Evolutionary conservation across 2,888 invertebrate species (phyloP).

Genomic region (Ophion obscuratus): DNA sequence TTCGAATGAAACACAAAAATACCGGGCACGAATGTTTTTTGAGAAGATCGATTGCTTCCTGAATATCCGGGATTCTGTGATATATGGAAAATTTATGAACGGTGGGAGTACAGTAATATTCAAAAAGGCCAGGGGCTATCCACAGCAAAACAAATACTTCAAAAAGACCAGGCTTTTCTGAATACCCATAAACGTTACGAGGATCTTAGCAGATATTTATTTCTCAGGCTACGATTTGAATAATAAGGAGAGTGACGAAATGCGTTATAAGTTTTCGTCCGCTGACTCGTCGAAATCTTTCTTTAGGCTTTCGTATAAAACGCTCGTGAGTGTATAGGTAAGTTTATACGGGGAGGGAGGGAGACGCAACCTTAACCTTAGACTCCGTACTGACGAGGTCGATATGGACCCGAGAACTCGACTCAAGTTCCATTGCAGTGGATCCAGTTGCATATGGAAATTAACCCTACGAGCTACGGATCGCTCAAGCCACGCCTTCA

Average conservation of each 20-base stretch:
- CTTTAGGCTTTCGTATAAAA: not conserved
- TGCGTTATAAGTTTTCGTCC: not conserved
- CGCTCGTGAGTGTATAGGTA: not conserved
- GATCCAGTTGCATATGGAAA: constrained; percentile 63
- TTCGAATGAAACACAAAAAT: too few relatives aligned
- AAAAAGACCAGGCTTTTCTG: not conserved
- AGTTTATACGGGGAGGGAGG: not conserved
- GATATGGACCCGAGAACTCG: constrained; percentile 32
- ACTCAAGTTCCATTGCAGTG: constrained; percentile 55
- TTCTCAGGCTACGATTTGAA: not conserved
- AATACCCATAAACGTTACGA: not conserved
- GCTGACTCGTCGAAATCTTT: not conserved
- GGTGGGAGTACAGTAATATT: not conserved
- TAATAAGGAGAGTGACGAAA: not conserved
- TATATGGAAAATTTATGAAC: not conserved
- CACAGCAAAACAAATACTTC: not conserved
- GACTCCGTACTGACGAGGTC: constrained; percentile 19
- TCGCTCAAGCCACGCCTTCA: constrained; percentile 32
- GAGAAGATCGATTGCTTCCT: too few relatives aligned
- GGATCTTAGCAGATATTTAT: not conserved
- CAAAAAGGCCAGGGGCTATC: too few relatives aligned
- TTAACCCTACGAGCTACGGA: constrained; percentile 35
- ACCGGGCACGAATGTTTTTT: too few relatives aligned
- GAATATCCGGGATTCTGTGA: too few relatives aligned
- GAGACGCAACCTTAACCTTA: constrained; percentile 52